phyloP scores from a whole-genome alignment of 2,888 invertebrate genomes.

The Mimachlamys varia region DNA sequence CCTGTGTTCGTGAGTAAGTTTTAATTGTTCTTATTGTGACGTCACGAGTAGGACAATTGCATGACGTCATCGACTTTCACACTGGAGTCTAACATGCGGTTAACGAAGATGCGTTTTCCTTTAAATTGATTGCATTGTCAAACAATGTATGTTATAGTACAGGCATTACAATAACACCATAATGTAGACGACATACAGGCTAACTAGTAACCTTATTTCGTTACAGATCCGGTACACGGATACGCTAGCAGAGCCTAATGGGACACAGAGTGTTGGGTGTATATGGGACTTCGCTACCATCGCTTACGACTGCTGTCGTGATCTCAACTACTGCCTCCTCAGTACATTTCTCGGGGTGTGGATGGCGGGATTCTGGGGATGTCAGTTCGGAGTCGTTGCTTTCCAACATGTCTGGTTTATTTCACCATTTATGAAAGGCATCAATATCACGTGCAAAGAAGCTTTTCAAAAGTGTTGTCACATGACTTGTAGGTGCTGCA shows the following conservation, averaged over 20 bases:
- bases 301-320: conserved; percentile 36
- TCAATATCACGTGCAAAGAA: conserved; percentile 4
- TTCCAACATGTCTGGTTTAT: conserved; percentile 46
- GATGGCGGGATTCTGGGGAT: conserved; percentile 40
- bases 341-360: conserved; percentile 29
- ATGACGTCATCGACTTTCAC: too few species aligned
- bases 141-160: too few species aligned
- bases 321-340: conserved; percentile 38
- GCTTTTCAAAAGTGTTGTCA: conserved; percentile 15
- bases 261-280: conserved; percentile 12
- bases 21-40: too few species aligned
- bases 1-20: too few species aligned
- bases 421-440: conserved; percentile 38
- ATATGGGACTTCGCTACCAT: conserved; percentile 39
- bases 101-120: too few species aligned
- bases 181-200: too few species aligned
- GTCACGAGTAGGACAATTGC: too few species aligned
- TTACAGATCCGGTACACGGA: conserved; percentile 42
- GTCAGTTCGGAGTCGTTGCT: conserved; percentile 41
- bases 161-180: too few species aligned
- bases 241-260: conserved; percentile 38
- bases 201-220: too few species aligned
- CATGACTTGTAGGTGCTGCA: conserved; percentile 38
- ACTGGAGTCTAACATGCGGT: too few species aligned
- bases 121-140: too few species aligned